A percentile compares a stretch with the other conserved stretches of the same genome.
These are phyloP conservation scores for Neofelis nebulosa DNA, from an alignment of 2,113 vertebrate species.

Conservation along the genomic window DNA sequence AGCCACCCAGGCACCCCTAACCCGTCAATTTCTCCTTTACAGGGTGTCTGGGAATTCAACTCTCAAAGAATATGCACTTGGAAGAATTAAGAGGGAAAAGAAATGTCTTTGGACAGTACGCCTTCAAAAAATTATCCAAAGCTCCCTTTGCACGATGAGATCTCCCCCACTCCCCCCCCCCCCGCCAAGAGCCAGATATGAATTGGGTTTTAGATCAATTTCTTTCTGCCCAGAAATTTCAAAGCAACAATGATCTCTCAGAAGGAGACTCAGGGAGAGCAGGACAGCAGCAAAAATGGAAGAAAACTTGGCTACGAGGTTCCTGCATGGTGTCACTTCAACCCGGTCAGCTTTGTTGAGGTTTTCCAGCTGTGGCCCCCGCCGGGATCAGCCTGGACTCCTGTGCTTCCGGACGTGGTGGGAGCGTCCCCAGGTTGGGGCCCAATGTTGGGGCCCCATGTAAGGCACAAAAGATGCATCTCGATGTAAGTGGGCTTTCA, in stretches of 20 bases:
- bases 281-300: neutral
- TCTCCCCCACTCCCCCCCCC: neutral
- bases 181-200: neutral
- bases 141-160: neutral
- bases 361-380: neutral
- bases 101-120: neutral
- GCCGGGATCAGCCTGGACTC: fast-evolving
- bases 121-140: neutral
- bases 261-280: neutral
- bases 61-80: neutral
- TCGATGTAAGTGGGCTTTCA: neutral
- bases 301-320: neutral
- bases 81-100: neutral
- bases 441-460: fast-evolving
- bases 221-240: neutral
- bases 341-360: neutral
- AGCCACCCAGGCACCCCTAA: neutral
- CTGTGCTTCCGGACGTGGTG: neutral
- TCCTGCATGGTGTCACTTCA: fast-evolving
- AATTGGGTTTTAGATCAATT: neutral
- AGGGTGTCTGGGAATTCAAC: neutral
- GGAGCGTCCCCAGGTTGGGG: neutral
- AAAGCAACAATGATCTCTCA: neutral
- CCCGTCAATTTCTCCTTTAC: neutral
- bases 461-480: neutral